Evolutionary conservation across 2,888 invertebrate genomes (phyloP).

Genomic region (Napeogenes inachia): DNA sequence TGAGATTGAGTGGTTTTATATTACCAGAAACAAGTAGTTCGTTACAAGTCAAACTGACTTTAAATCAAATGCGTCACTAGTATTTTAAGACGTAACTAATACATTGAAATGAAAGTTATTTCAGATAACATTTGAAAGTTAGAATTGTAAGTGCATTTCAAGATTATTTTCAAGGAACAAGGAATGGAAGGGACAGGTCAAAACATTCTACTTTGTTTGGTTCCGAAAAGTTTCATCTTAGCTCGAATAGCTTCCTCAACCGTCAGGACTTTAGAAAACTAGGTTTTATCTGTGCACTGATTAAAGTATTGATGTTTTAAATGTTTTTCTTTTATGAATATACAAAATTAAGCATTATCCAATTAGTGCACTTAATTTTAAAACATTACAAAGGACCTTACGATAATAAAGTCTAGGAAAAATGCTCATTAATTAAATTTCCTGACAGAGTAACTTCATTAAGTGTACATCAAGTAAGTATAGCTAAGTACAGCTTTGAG

Average conservation of each 20-base stretch:
- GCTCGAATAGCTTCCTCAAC: constrained; percentile 12
- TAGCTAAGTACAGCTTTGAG: neutral
- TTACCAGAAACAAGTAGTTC: too few relatives aligned
- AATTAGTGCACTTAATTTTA: constrained; percentile 17
- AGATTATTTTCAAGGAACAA: constrained; percentile 38
- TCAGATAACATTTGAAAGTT: constrained; percentile 1
- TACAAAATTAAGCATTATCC: neutral
- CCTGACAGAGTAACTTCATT: constrained; percentile 7
- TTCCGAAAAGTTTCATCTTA: constrained; percentile 35
- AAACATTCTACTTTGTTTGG: constrained; percentile 41
- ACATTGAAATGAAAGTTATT: constrained; percentile 4
- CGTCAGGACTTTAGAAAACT: too few relatives aligned
- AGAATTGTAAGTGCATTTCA: constrained; percentile 37
- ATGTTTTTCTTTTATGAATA: too few relatives aligned
- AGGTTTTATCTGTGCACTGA: too few relatives aligned
- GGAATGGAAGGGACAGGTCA: constrained; percentile 49
- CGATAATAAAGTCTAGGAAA: neutral
- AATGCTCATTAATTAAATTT: constrained; percentile 8
- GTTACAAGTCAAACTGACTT: too few relatives aligned
- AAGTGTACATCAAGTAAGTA: constrained; percentile 5
- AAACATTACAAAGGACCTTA: neutral
- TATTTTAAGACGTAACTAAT: neutral
- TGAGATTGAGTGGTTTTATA: neutral
- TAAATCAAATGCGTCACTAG: too few relatives aligned
- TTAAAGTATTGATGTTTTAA: too few relatives aligned